Conservation (phyloP, 2,113 vertebrate genomes). For the Potamarius usumacintae region DNA sequence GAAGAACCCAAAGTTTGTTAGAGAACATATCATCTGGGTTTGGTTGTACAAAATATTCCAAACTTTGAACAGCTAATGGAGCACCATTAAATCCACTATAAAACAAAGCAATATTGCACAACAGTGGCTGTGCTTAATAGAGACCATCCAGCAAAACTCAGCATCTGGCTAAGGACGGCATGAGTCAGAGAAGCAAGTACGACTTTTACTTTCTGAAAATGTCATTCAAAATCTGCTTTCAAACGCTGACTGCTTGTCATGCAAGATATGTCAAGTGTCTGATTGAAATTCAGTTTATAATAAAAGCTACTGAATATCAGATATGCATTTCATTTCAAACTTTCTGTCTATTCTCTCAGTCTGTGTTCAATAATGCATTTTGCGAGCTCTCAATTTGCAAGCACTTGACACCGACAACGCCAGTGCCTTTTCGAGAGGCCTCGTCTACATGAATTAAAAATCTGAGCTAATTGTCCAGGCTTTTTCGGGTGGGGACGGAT, state of each 20-base stretch:
- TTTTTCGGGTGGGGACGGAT: constrained; percentile 47
- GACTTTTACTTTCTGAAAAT: constrained; percentile 15
- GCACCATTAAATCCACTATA: not conserved
- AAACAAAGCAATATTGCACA: not conserved
- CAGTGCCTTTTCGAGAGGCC: constrained; percentile 45
- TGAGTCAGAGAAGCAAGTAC: not conserved
- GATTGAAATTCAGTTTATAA: constrained; percentile 16
- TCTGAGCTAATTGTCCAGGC: constrained; percentile 50
- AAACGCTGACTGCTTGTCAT: not conserved
- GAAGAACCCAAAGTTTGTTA: not conserved
- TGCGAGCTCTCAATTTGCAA: constrained; percentile 52
- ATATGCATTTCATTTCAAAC: constrained; percentile 28
- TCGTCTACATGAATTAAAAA: constrained; percentile 55
- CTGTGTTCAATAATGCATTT: constrained; percentile 46
- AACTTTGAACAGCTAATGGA: not conserved
- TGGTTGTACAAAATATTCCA: not conserved
- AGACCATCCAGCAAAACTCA: not conserved
- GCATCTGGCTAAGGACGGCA: too few species aligned
- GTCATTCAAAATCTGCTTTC: constrained; percentile 13
- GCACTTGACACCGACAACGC: constrained; percentile 50
- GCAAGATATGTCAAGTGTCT: constrained; percentile 35
- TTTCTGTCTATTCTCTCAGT: constrained; percentile 36
- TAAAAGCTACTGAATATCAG: constrained; percentile 27
- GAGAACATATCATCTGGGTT: not conserved
- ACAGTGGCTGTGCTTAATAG: not conserved